phyloP scores from a whole-genome alignment of 2,888 invertebrate genomes.

The Synergus japonicus region DNA sequence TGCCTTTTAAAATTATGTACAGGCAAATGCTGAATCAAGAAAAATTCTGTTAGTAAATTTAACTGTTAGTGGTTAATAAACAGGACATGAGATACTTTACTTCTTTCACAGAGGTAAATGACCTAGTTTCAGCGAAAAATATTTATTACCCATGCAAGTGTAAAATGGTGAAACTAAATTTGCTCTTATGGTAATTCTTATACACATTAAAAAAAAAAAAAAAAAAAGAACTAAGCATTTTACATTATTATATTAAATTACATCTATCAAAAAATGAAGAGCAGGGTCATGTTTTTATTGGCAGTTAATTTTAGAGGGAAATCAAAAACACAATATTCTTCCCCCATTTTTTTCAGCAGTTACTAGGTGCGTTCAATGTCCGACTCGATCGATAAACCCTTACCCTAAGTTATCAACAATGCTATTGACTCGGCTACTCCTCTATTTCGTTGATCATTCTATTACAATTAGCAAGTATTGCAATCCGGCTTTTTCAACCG shows the following conservation, averaged over 20 bases:
- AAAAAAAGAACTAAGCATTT: too few relatives aligned
- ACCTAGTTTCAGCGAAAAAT: too few relatives aligned
- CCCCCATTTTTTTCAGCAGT: slow-evolving; percentile 3
- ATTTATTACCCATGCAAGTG: too few relatives aligned
- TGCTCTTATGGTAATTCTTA: too few relatives aligned
- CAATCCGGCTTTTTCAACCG: neutral
- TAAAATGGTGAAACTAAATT: too few relatives aligned
- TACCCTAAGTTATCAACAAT: slow-evolving; percentile 43
- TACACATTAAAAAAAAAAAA: too few relatives aligned
- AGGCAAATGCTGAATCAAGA: too few relatives aligned
- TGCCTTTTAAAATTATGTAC: too few relatives aligned
- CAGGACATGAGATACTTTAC: too few relatives aligned
- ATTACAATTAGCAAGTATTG: slow-evolving; percentile 25
- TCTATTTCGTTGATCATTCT: slow-evolving; percentile 23
- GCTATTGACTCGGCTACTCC: slow-evolving; percentile 53
- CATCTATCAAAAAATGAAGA: neutral
- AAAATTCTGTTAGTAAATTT: too few relatives aligned
- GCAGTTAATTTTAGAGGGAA: neutral
- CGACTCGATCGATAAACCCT: slow-evolving; percentile 40
- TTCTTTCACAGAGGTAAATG: too few relatives aligned
- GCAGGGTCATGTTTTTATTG: neutral
- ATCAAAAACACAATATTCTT: slow-evolving; percentile 18
- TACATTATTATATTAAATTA: neutral
- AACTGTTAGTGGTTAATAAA: too few relatives aligned
- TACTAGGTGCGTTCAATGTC: slow-evolving; percentile 49